Evolutionary conservation across 2,113 vertebrate genomes (phyloP), one percentile per base, ranked within the genome.

Genomic region (Murina feae): DNA sequence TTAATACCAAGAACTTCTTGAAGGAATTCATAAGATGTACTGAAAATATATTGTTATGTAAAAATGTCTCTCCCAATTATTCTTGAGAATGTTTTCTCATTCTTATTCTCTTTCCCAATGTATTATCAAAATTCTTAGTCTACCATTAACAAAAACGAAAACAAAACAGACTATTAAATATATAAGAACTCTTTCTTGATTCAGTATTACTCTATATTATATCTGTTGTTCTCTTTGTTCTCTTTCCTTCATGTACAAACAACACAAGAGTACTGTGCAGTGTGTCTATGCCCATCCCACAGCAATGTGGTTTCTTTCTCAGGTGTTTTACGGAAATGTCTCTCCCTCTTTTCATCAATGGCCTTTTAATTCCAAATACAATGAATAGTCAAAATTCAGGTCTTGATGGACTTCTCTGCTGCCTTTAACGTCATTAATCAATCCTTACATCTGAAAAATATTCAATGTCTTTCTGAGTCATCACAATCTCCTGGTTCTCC

Each of bases 71-170:
- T 69, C 2, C 72, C 37, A 16, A 4, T 8, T 21, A 18, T 14
- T 63, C 49, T 53, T 25, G n/a, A 88, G 71, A 63, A 23, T n/a
- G 18, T 6, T 65, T 71, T 53, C 23, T 69, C 51, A 44, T 72
- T 84, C 23, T 79, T 55, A 30, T 39, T 84, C 21, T 11, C 5
- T 79, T 82, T n/a, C 7, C 28, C 30, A 89, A 28, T 42, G 12
- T 21, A 66, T 42, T 82, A 1, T 20, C 10, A 17, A 91, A 80
- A 88, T 14, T 55, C 39, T 89, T 66, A 68, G 8, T 60, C 42
- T 44, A 51, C 37, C 5, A 55, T 58, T 92, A 93, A 32, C 18
- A 80, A 71, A 83, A 84, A 14, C 44, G n/a, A 51, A 93, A 94
- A 68, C 25, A 75, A 86, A 74, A 65, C n/a, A 39, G 14, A 25